phyloP scores from a whole-genome alignment of 2,113 vertebrate genomes.

The Lophura nycthemera region DNA sequence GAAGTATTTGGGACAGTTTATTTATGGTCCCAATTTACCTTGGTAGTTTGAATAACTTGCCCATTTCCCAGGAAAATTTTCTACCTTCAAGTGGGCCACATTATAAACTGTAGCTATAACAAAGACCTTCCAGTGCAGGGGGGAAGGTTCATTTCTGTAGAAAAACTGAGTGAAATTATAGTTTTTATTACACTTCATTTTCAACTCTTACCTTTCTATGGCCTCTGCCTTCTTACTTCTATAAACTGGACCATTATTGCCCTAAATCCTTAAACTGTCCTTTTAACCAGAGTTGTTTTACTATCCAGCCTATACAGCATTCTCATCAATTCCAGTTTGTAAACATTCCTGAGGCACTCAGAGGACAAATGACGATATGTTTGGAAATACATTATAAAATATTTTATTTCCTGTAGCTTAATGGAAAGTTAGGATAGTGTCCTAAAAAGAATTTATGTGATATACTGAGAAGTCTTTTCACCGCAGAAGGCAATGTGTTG shows the following conservation, averaged over 20 bases:
- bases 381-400: constrained; percentile 69
- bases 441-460: constrained; percentile 65
- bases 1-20: constrained; percentile 37
- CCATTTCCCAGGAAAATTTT: constrained; percentile 70
- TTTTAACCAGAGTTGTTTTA: constrained; percentile 61
- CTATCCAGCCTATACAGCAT: constrained; percentile 15
- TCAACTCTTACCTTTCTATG: constrained; percentile 53
- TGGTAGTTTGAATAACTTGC: constrained; percentile 61
- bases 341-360: constrained; percentile 65
- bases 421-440: constrained; percentile 61
- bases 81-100: constrained; percentile 45
- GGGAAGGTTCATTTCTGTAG: constrained; percentile 46
- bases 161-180: constrained; percentile 53
- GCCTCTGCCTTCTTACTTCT: constrained; percentile 10
- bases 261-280: constrained; percentile 50
- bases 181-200: constrained; percentile 66
- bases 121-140: constrained; percentile 30
- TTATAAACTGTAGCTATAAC: constrained; percentile 66
- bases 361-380: constrained; percentile 65
- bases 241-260: constrained; percentile 61
- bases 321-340: constrained; percentile 61
- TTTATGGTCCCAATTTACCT: constrained; percentile 29
- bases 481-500: not conserved
- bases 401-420: constrained; percentile 61
- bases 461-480: constrained; percentile 61